Conservation (phyloP, 2,113 vertebrate species). For the Megaptera novaeangliae region DNA sequence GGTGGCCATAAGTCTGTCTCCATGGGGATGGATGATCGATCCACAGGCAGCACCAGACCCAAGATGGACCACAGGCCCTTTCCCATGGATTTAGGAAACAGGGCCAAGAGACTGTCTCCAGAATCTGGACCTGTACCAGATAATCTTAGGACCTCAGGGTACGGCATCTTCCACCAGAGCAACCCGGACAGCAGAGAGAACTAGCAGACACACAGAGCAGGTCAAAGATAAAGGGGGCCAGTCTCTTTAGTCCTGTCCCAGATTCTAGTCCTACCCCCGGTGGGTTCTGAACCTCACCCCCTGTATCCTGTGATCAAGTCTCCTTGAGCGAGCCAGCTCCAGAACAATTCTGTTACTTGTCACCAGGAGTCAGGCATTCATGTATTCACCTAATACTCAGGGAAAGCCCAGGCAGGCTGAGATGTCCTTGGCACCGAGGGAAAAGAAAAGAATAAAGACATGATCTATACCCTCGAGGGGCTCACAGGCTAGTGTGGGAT, state of each 20-base stretch:
- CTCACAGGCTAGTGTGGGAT: neutral
- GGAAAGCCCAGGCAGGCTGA: neutral
- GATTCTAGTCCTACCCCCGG: neutral
- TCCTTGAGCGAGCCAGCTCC: neutral
- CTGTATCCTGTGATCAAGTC: neutral
- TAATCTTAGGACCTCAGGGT: neutral
- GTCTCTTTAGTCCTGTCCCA: neutral
- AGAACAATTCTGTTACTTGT: neutral
- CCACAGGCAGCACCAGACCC: neutral
- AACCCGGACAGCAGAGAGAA: neutral
- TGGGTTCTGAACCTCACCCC: neutral
- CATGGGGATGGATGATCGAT: fast-evolving
- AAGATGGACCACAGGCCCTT: neutral
- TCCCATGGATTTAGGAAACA: neutral
- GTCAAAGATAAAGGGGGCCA: neutral
- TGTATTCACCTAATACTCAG: neutral
- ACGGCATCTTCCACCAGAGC: neutral
- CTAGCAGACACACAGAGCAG: neutral
- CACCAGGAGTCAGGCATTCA: neutral
- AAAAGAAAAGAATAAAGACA: neutral
- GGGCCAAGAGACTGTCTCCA: neutral
- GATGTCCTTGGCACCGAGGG: neutral
- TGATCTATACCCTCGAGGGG: neutral
- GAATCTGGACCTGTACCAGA: neutral
- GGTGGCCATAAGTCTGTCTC: neutral